Percentiles rank a stretch among this genome's conserved stretches.
These are phyloP conservation scores for Drepana falcataria DNA, from an alignment of 2,888 invertebrate species.

Conservation along the genomic window DNA sequence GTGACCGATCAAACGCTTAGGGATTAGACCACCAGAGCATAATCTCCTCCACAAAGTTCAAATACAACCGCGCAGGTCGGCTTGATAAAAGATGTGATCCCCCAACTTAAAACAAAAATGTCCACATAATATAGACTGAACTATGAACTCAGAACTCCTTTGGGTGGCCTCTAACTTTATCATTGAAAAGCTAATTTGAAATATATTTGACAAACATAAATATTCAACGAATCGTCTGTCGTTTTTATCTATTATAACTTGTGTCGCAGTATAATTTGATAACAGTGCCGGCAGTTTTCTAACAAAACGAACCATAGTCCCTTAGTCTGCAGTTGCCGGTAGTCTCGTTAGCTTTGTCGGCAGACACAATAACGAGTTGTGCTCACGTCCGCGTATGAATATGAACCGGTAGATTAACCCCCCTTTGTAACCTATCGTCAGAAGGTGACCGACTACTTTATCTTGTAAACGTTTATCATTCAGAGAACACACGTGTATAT, in stretches of 20 bases:
- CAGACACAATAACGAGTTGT: conserved; percentile 46
- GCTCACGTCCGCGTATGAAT: conserved; percentile 49
- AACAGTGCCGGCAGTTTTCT: neutral
- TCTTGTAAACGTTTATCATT: conserved; percentile 41
- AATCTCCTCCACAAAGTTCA: no score
- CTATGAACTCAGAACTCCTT: no score
- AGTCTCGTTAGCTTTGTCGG: conserved; percentile 11
- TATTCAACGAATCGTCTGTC: neutral
- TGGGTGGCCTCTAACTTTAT: no score
- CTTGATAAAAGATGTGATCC: no score
- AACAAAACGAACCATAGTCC: neutral
- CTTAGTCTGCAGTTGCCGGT: conserved; percentile 3
- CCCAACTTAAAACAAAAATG: no score
- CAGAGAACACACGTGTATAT: conserved; percentile 31
- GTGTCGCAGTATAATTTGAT: neutral
- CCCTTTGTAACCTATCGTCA: conserved; percentile 35
- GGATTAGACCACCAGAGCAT: no score
- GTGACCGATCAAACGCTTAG: no score
- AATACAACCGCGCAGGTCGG: no score
- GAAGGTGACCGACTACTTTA: conserved; percentile 41
- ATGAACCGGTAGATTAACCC: conserved; percentile 43
- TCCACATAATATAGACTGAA: no score
- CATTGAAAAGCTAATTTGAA: neutral
- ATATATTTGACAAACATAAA: neutral
- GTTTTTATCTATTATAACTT: neutral